These are phyloP conservation scores for Philopotamus ludificatus DNA, from an alignment of 1,140 invertebrate species.

Conservation along the genomic window DNA sequence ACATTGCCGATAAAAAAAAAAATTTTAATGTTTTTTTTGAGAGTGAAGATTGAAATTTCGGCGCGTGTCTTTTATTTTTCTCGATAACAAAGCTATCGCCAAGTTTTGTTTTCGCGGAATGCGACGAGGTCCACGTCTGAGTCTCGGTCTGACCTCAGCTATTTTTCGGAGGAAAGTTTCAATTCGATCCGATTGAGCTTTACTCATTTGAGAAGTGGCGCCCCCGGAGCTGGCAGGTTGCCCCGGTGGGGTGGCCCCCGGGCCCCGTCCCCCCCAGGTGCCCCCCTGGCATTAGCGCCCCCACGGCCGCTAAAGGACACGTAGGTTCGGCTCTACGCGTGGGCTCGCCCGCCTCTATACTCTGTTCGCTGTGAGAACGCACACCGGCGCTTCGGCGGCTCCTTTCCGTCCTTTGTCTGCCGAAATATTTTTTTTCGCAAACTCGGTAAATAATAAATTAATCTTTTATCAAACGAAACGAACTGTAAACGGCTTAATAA, in stretches of 20 bases:
- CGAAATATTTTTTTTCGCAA: neutral
- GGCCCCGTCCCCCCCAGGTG: slow-evolving; percentile 29
- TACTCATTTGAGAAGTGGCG: slow-evolving; percentile 10
- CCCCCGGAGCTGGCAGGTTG: slow-evolving; percentile 17
- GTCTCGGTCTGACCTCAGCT: neutral
- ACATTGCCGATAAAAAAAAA: too few species aligned
- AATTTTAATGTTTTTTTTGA: too few species aligned
- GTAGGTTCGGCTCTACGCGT: slow-evolving; percentile 43
- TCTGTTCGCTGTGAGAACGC: neutral
- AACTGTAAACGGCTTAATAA: too few species aligned
- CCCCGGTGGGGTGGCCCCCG: slow-evolving; percentile 1
- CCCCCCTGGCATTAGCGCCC: slow-evolving; percentile 46
- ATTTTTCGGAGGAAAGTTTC: slow-evolving; percentile 16
- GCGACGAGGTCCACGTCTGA: neutral
- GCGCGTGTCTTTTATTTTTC: too few species aligned
- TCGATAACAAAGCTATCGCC: too few species aligned
- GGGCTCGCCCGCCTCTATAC: slow-evolving; percentile 18
- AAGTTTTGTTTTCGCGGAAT: neutral
- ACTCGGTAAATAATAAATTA: too few species aligned
- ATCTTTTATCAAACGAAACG: too few species aligned
- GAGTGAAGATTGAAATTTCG: too few species aligned
- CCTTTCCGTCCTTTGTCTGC: too few species aligned
- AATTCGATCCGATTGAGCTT: slow-evolving; percentile 13
- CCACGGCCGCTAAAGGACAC: slow-evolving; percentile 48
- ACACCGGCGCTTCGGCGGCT: neutral